phyloP scores from a whole-genome alignment of 2,113 vertebrate genomes.

The Tylochromis polylepis region DNA sequence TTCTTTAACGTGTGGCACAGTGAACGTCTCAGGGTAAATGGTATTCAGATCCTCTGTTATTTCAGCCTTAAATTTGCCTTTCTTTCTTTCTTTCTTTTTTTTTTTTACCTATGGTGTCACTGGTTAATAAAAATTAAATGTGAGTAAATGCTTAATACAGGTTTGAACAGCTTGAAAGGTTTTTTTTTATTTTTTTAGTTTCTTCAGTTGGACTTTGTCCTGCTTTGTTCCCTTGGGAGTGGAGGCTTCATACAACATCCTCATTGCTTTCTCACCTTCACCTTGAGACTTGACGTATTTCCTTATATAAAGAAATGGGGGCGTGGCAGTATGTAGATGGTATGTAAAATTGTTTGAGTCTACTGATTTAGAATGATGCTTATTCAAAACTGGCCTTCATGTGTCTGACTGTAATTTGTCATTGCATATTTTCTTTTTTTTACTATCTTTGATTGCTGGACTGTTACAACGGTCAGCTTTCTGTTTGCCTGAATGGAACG shows the following conservation, averaged over 20 bases:
- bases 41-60: neutral
- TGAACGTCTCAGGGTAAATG: neutral
- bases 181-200: neutral
- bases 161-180: too few relatives aligned
- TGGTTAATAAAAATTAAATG: neutral
- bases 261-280: neutral
- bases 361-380: too few relatives aligned
- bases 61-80: accelerated
- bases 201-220: neutral
- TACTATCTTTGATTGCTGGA: accelerated
- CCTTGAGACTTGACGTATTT: accelerated
- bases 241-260: too few relatives aligned
- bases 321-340: neutral
- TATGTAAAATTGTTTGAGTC: neutral
- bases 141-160: neutral
- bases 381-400: too few relatives aligned
- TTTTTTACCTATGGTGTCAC: neutral
- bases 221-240: too few relatives aligned
- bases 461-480: accelerated
- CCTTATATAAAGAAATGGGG: neutral
- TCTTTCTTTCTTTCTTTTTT: too few relatives aligned
- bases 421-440: accelerated
- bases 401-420: neutral
- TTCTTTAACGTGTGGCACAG: neutral
- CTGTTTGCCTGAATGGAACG: neutral